Evolutionary conservation across 2,113 vertebrate genomes (phyloP).

Genomic region (Herpetotheres cachinnans): DNA sequence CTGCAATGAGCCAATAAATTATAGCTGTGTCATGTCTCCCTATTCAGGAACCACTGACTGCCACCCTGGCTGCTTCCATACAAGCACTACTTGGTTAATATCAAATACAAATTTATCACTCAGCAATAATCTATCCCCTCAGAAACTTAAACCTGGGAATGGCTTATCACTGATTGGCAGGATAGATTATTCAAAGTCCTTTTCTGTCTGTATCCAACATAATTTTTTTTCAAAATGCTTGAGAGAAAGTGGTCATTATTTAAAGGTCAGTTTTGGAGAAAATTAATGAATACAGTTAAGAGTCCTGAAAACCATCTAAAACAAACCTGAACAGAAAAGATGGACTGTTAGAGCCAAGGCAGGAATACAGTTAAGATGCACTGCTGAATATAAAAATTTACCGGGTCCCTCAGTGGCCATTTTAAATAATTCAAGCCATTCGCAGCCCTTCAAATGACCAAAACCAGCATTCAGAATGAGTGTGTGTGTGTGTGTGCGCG

Average conservation of each 20-base stretch:
- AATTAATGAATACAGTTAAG: neutral
- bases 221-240: neutral
- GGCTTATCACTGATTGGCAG: neutral
- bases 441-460: neutral
- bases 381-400: neutral
- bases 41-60: neutral
- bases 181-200: neutral
- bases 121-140: neutral
- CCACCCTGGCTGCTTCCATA: neutral
- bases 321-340: neutral
- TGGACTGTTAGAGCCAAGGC: neutral
- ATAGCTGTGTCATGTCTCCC: neutral
- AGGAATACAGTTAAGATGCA: neutral
- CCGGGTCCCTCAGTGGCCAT: neutral
- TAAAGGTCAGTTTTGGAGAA: neutral
- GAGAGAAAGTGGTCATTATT: neutral
- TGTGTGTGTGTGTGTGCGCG: neutral
- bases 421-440: neutral
- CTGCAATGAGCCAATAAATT: neutral
- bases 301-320: neutral
- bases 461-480: neutral
- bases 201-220: neutral
- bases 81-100: neutral
- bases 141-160: neutral
- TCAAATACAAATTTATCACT: neutral